These are phyloP conservation scores for Himalopsyche japonica DNA, from an alignment of 2,888 invertebrate species.

Conservation along the genomic window DNA sequence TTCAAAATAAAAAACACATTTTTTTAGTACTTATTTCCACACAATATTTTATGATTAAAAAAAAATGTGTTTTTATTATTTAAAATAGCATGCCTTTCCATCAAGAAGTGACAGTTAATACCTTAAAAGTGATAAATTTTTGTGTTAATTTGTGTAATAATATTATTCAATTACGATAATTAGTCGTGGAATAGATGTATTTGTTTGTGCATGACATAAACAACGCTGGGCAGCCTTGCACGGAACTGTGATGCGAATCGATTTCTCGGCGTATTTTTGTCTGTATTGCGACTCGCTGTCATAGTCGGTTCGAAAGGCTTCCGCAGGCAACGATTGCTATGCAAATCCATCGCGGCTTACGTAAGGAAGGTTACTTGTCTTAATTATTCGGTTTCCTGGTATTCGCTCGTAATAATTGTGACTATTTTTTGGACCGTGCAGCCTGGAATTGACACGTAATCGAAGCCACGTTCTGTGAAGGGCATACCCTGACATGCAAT, in stretches of 20 bases:
- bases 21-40: too few species aligned
- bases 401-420: background rate
- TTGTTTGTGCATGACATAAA: too few species aligned
- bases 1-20: too few species aligned
- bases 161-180: too few species aligned
- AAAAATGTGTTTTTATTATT: too few species aligned
- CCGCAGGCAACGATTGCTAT: background rate
- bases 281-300: background rate
- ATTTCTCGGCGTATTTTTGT: background rate
- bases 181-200: too few species aligned
- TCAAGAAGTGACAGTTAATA: too few species aligned
- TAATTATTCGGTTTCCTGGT: background rate
- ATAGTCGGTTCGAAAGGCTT: background rate
- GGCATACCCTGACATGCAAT: background rate
- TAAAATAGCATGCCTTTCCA: too few species aligned
- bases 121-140: too few species aligned
- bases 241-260: background rate
- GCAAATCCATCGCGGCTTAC: background rate
- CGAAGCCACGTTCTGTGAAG: background rate
- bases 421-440: background rate
- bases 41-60: too few species aligned
- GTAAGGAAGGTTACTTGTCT: background rate
- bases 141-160: too few species aligned
- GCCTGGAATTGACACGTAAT: background rate
- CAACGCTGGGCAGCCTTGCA: background rate